A percentile compares a stretch with the other conserved stretches of the same genome.
phyloP scores from a whole-genome alignment of 2,797 vertebrate species.

The Macropodus opercularis region DNA sequence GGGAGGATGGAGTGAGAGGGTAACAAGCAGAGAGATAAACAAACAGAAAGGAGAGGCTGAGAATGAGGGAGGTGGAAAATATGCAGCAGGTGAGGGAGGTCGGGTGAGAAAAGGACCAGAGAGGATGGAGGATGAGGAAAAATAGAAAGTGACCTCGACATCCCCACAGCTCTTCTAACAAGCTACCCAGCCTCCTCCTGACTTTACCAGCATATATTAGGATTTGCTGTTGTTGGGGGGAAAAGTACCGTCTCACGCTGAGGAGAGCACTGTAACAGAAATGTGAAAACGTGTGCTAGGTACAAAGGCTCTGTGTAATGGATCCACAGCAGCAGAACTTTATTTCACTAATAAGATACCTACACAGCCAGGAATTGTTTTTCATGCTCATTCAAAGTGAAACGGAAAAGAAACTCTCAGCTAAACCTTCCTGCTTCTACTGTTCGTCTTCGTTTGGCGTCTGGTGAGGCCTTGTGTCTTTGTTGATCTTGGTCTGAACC shows the following conservation, averaged over 20 bases:
- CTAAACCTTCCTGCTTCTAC: not conserved
- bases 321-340: not conserved
- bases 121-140: slow-evolving; percentile 12
- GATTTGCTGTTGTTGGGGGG: not conserved
- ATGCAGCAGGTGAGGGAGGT: slow-evolving; percentile 4
- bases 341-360: not conserved
- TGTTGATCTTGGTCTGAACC: no score
- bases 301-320: not conserved
- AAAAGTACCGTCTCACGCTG: no score
- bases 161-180: slow-evolving; percentile 37
- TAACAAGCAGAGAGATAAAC: slow-evolving; percentile 58
- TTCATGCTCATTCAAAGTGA: no score
- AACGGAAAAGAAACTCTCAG: no score
- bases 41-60: slow-evolving; percentile 22
- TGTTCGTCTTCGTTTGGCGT: slow-evolving; percentile 11
- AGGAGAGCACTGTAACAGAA: not conserved
- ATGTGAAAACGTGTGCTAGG: not conserved
- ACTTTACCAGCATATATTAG: slow-evolving; percentile 21
- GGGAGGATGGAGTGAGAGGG: slow-evolving; percentile 32
- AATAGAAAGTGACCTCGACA: slow-evolving; percentile 37
- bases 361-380: not conserved
- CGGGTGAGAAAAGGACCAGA: not conserved
- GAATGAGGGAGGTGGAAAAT: not conserved
- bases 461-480: no score
- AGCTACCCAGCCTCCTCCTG: slow-evolving; percentile 20